Conservation (phyloP, 2,888 invertebrate genomes). For the Drosophila meridionalis region DNA sequence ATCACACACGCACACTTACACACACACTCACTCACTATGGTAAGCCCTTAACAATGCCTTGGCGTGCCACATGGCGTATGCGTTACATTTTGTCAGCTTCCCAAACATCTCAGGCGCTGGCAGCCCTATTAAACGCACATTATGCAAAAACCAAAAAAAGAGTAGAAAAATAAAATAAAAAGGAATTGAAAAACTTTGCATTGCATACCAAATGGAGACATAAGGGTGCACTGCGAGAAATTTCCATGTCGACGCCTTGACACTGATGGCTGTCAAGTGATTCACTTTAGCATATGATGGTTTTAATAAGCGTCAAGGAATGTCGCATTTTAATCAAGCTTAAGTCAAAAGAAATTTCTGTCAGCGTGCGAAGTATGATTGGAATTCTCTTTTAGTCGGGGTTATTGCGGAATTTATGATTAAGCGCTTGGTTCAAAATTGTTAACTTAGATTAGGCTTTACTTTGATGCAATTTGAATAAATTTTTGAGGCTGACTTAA, state of each 20-base stretch:
- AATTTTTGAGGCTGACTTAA: background rate
- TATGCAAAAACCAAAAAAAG: slow-evolving; percentile 48
- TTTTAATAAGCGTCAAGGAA: slow-evolving; percentile 1
- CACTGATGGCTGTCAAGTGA: background rate
- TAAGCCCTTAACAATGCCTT: slow-evolving; percentile 47
- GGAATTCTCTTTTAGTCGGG: background rate
- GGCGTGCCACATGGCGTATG: slow-evolving; percentile 61
- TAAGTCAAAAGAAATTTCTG: background rate
- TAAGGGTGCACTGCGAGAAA: slow-evolving; percentile 40
- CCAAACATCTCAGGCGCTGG: slow-evolving; percentile 36
- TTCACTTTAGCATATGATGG: slow-evolving; percentile 7
- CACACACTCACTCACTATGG: slow-evolving; percentile 2
- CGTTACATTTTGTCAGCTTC: slow-evolving; percentile 63
- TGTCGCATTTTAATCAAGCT: background rate
- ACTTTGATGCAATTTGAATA: background rate
- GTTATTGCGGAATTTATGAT: background rate
- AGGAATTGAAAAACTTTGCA: slow-evolving; percentile 40
- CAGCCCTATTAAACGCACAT: slow-evolving; percentile 67
- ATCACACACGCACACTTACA: slow-evolving; percentile 24
- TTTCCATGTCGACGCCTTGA: background rate
- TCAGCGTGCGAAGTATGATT: background rate
- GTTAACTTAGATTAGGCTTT: background rate
- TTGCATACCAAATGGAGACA: slow-evolving; percentile 44
- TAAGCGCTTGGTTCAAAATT: background rate
- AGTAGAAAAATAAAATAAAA: background rate